phyloP scores from a whole-genome alignment of 64 coral and sea anemone species.

The Acropora yongei region DNA sequence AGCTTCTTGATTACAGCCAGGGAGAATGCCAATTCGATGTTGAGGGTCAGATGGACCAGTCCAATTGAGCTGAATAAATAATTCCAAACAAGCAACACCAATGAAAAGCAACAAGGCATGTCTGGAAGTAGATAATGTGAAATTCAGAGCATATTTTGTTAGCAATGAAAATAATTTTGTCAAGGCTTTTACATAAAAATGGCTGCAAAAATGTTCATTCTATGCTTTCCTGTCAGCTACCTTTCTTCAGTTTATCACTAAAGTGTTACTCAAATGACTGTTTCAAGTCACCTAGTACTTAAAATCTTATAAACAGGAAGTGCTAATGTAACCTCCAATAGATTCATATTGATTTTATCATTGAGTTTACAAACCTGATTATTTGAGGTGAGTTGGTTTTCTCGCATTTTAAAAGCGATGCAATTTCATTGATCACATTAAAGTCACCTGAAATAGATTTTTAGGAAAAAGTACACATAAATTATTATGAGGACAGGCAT shows the following conservation, averaged over 20 bases:
- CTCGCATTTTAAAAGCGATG: not conserved
- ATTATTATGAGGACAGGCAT: not conserved
- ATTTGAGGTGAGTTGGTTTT: not conserved
- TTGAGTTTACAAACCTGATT: not conserved
- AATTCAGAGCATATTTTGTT: not conserved
- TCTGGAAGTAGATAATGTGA: constrained; percentile 20
- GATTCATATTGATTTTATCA: not conserved
- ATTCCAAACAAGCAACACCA: constrained; percentile 75
- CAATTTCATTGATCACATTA: not conserved
- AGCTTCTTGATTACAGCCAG: not conserved
- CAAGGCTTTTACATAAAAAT: no score
- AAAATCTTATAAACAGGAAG: no score
- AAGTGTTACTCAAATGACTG: no score
- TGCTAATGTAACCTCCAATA: no score
- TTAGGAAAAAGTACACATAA: not conserved
- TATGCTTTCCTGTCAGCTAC: not conserved
- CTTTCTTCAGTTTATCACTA: not conserved
- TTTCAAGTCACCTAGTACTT: no score
- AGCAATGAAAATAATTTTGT: not conserved
- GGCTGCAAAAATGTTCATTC: not conserved
- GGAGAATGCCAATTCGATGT: not conserved
- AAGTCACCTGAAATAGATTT: not conserved
- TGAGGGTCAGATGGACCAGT: constrained; percentile 61
- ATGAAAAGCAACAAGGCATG: constrained; percentile 71
- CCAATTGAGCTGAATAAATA: constrained; percentile 97